Evolutionary conservation across 2,888 invertebrate genomes (phyloP), one percentile per base, ranked within the genome.

Genomic region (Bellardia pandia): DNA sequence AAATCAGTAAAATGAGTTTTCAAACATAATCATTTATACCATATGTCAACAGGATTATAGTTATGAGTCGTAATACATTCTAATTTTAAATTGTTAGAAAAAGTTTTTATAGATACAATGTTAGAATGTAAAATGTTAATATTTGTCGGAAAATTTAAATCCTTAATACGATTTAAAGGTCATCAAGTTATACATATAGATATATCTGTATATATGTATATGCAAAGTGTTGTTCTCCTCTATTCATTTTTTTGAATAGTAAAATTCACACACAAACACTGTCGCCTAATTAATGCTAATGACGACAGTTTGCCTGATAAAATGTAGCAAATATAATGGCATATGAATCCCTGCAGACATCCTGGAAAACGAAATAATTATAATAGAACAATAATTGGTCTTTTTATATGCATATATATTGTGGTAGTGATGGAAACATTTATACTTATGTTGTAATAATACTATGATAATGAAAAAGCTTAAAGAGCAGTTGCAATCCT

Each of bases 1-100:
- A n/a, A 64, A 40, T 64, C 62, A 62, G 62, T 64, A 64, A 40
- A 64, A 64, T 40, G 8, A 8, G 40, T 9, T 40, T 58, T 58
- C 33, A 30, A 9, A 58, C 6, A 13, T 9, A 56, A 23, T 7
- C 13, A 45, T 58, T 62, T 37, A 62, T 62, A 33, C n/a, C n/a
- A 37, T 62, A 37, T 62, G 37, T 40, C 37, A 33, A 40, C 33
- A n/a, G 7, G n/a, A 62, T 37, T 33, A 37, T 37, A n/a, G 40
- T 62, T n/a, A 62, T 62, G 33, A 7, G 5, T n/a, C 14, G 14
- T 37, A 14, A 62, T 37, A 58, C 16, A 56, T 56, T 2, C 23
- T 56, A 56, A 56, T 56, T 56, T 56, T 16, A 56, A 8, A 56
- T 16, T 23, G 8, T 16, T n/a, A n/a, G 13, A 9, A 3, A 45